These are phyloP conservation scores for Tinamus major DNA, from an alignment of 2,797 vertebrate genomes.

Conservation along the genomic window DNA sequence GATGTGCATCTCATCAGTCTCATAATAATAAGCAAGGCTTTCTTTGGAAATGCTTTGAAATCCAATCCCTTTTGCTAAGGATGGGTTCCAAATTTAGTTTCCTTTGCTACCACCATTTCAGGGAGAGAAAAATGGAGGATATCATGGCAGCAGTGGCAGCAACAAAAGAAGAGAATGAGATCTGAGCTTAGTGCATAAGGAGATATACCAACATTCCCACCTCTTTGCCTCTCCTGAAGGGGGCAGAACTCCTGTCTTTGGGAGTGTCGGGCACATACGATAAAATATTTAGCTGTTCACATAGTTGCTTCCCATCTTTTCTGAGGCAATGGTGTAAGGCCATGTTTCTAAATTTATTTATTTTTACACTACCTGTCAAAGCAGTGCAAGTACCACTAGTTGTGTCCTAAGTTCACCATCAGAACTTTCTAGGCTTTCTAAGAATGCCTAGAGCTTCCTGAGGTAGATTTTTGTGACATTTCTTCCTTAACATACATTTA, in stretches of 20 bases:
- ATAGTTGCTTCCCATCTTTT: background rate
- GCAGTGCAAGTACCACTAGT: background rate
- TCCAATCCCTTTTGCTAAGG: background rate
- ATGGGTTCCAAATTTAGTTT: background rate
- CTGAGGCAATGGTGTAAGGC: background rate
- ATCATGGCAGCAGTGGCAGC: background rate
- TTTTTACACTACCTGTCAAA: background rate
- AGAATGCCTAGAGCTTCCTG: background rate
- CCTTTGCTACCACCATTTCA: background rate
- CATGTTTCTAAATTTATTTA: background rate
- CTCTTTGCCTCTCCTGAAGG: background rate
- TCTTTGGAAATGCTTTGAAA: background rate
- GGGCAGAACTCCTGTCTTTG: background rate
- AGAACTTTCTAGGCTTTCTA: background rate
- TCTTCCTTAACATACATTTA: background rate
- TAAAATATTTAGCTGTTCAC: background rate
- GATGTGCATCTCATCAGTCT: background rate
- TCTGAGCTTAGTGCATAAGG: background rate
- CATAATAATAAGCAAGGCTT: background rate
- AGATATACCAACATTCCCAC: background rate
- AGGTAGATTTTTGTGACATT: background rate
- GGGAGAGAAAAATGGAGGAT: background rate
- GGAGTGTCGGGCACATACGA: background rate
- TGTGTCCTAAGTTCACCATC: background rate
- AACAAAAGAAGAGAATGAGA: background rate